A percentile compares a stretch with the other conserved stretches of the same genome.
Evolutionary conservation across 1,140 invertebrate species (phyloP).

Genomic region (Galendromus occidentalis): DNA sequence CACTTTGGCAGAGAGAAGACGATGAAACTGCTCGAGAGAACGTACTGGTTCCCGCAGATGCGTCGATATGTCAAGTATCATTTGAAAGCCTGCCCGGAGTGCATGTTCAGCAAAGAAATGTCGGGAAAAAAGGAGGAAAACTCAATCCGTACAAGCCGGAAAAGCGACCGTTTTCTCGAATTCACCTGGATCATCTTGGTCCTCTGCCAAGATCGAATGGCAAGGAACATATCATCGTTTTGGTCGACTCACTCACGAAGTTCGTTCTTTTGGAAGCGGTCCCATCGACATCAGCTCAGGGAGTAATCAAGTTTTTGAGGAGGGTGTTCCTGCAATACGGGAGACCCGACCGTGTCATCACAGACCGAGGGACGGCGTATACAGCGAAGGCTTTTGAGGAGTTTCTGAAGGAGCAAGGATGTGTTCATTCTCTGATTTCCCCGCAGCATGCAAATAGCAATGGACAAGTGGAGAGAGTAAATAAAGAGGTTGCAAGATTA

Average conservation of each 20-base stretch:
- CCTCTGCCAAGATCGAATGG: background rate
- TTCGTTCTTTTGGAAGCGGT: no score
- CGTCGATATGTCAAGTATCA: background rate
- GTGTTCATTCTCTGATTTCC: constrained; percentile 17
- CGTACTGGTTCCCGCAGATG: background rate
- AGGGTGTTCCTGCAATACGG: background rate
- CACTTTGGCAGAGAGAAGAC: background rate
- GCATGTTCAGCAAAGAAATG: background rate
- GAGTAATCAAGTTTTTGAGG: background rate
- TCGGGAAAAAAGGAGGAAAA: background rate
- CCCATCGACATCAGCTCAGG: background rate
- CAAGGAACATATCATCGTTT: no score
- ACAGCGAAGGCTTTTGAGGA: background rate
- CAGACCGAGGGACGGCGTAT: background rate
- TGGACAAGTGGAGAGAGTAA: constrained; percentile 19
- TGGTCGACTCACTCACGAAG: no score
- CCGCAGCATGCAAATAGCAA: constrained; percentile 19
- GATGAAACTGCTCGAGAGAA: background rate
- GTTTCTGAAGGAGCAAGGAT: background rate
- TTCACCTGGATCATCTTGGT: background rate
- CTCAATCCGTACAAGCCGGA: background rate
- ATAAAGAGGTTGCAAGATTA: constrained; percentile 10
- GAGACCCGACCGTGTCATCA: background rate
- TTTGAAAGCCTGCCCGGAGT: background rate
- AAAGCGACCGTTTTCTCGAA: background rate